Evolutionary conservation across 2,113 vertebrate genomes (phyloP).

Genomic region (Cavia porcellus): DNA sequence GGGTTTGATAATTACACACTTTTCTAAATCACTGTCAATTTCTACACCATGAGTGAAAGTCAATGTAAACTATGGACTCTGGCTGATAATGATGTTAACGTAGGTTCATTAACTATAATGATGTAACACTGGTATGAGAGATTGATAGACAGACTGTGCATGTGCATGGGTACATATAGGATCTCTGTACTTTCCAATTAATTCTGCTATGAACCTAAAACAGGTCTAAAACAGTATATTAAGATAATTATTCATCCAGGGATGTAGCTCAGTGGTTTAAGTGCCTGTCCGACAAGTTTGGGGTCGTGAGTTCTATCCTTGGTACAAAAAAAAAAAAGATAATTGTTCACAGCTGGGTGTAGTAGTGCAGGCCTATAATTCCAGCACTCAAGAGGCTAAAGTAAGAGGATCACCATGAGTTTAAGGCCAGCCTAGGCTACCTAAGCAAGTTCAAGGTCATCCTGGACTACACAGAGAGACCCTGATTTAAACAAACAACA

Average conservation of each 20-base stretch:
- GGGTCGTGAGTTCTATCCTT: too few species aligned
- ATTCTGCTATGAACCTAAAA: neutral
- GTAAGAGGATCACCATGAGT: neutral
- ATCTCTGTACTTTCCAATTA: neutral
- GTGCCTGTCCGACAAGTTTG: too few species aligned
- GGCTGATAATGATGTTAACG: neutral
- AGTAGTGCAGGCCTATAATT: neutral
- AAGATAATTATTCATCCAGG: neutral
- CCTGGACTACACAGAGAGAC: neutral
- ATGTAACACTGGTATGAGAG: neutral
- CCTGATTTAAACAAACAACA: neutral
- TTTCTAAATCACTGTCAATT: neutral
- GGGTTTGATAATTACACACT: neutral
- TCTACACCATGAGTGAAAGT: neutral
- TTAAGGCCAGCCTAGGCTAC: neutral
- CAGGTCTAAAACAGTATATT: neutral
- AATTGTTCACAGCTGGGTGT: neutral
- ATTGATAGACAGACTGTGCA: neutral
- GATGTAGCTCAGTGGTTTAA: too few species aligned
- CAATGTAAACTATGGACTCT: neutral
- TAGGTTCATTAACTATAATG: neutral
- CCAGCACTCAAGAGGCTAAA: neutral
- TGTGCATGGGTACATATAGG: neutral
- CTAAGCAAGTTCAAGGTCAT: too few species aligned
- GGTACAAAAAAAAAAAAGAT: too few species aligned